Percentiles rank a stretch among this genome's conserved stretches.
These are phyloP conservation scores for Acrobasis repandana DNA, from an alignment of 2,888 invertebrate species.

Conservation along the genomic window DNA sequence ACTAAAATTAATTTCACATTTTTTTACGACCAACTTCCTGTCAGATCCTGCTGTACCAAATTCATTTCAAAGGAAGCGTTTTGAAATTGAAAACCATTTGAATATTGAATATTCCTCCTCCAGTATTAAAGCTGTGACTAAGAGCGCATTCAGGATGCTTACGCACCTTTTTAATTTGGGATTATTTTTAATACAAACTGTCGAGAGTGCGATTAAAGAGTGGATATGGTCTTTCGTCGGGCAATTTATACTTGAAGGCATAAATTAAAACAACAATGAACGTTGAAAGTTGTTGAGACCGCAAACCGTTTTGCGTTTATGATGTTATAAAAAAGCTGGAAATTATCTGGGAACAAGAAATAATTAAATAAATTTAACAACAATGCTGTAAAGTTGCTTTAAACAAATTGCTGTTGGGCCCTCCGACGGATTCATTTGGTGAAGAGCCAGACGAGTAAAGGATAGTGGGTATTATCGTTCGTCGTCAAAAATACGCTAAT, in stretches of 20 bases:
- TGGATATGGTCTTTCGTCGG: slow-evolving; percentile 43
- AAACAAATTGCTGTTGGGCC: too few species aligned
- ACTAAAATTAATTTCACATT: too few species aligned
- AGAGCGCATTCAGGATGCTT: slow-evolving; percentile 48
- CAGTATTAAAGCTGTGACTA: slow-evolving; percentile 61
- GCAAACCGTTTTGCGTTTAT: slow-evolving; percentile 29
- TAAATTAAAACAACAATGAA: slow-evolving; percentile 38
- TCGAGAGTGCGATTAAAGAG: slow-evolving; percentile 36
- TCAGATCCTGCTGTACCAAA: too few species aligned
- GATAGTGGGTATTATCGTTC: too few species aligned
- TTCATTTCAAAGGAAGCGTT: background rate
- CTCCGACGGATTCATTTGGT: too few species aligned
- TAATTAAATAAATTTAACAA: background rate
- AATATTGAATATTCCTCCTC: background rate
- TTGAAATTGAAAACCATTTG: background rate
- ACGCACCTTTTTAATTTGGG: slow-evolving; percentile 50
- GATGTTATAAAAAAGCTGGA: slow-evolving; percentile 2
- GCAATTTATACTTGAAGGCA: slow-evolving; percentile 42
- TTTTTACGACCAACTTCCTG: too few species aligned
- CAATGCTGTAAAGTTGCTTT: too few species aligned
- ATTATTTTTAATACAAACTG: slow-evolving; percentile 32
- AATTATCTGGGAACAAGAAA: slow-evolving; percentile 9
- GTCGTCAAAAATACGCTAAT: too few species aligned
- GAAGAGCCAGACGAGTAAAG: too few species aligned
- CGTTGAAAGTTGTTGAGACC: slow-evolving; percentile 29